A percentile compares a stretch with the other conserved stretches of the same genome.
Conservation (phyloP, 2,113 vertebrate genomes). For the Phasianus colchicus region DNA sequence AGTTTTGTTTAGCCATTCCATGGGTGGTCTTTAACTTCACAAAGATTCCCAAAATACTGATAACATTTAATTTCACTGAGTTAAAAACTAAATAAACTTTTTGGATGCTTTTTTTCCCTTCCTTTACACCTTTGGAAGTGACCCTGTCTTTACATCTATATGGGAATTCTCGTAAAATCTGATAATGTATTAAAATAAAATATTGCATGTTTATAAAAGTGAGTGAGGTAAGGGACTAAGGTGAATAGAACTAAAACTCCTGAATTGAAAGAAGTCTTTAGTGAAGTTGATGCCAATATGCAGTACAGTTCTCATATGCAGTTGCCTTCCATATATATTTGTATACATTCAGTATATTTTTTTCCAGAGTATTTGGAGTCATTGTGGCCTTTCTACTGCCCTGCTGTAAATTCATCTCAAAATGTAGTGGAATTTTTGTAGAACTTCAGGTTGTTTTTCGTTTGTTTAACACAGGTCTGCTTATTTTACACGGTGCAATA, state of each 20-base stretch:
- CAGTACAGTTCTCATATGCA: fast-evolving
- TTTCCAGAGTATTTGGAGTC: neutral
- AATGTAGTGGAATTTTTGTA: neutral
- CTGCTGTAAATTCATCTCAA: neutral
- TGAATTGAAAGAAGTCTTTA: neutral
- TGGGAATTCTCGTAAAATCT: neutral
- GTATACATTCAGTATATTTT: neutral
- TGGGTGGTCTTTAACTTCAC: neutral
- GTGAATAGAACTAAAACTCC: neutral
- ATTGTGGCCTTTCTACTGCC: conserved; percentile 3
- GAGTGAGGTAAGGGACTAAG: neutral
- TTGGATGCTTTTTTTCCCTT: neutral
- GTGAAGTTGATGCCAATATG: neutral
- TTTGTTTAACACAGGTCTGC: neutral
- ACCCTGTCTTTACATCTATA: neutral
- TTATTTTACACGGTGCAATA: neutral
- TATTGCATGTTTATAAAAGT: neutral
- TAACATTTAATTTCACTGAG: neutral
- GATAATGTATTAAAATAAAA: neutral
- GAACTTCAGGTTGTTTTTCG: neutral
- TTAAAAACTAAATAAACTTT: neutral
- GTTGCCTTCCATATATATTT: neutral
- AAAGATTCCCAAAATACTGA: neutral
- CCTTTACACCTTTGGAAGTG: neutral
- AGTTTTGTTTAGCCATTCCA: neutral